Base-by-base conservation (phyloP, 35 echinoderm and acorn worm species). In the Diadema setosum region DNA sequence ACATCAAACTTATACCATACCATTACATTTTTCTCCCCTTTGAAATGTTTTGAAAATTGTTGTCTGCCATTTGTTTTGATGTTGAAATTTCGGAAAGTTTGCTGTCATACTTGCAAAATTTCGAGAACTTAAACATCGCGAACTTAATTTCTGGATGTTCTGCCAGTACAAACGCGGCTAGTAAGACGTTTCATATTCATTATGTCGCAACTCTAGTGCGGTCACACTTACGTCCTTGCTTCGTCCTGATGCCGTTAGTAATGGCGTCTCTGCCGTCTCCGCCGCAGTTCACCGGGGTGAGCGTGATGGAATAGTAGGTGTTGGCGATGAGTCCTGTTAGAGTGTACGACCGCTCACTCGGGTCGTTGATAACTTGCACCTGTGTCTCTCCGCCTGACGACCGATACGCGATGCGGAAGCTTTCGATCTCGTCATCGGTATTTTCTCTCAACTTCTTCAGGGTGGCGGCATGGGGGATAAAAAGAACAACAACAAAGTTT, bases 191-290 rank as follows among this genome's bases (percentile, higher is more conserved):
- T n/a, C n/a, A n/a, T n/a, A n/a, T n/a, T n/a, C n/a, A n/a, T n/a
- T n/a, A n/a, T n/a, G n/a, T n/a, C n/a, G n/a, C n/a, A n/a, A n/a
- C n/a, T n/a, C n/a, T n/a, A n/a, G n/a, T n/a, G n/a, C n/a, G n/a
- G n/a, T n/a, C n/a, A n/a, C 31, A 65, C 84, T 32, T 61, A 91
- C 89, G 73, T 86, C 89, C 89, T 91, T 91, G 64, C 35, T 78
- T 91, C 2, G 89, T 91, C 46, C 5, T 34, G n/a, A 24, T 30
- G 1, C n/a, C 16, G 16, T 34, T 2, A 5, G 25, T 41, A 14
- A 12, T 42, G 7, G 78, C 52, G 30, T 8, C 33, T 60, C 42
- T 65, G 34, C 82, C 82, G 56, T 80, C 89, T 3, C 65, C 65
- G 11, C 89, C 89, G 42, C 89, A 91, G 49, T 64, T 91, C 14